Conservation (phyloP, 30 jellyfish, hydroid and myxozoan genomes). For the Aurelia sp. region DNA sequence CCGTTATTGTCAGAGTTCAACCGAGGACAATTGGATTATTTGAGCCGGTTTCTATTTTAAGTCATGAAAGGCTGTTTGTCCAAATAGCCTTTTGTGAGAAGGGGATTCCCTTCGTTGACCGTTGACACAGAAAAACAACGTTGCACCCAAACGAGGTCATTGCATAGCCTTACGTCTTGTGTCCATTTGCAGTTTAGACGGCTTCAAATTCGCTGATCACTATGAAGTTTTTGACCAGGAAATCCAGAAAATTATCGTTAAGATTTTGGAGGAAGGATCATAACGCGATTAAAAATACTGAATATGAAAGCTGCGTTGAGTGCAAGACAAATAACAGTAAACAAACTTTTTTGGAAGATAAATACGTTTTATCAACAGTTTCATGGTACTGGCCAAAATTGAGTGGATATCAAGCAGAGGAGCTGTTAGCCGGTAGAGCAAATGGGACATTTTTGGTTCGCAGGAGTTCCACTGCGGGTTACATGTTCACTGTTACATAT, state of each 20-base stretch:
- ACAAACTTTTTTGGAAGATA: constrained; percentile 47
- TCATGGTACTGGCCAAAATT: constrained; percentile 80
- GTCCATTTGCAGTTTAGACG: too few species aligned
- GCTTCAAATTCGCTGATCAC: too few species aligned
- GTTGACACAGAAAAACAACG: neutral
- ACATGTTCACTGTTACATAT: constrained; percentile 62
- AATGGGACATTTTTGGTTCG: constrained; percentile 81
- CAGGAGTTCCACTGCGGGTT: constrained; percentile 71
- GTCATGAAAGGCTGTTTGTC: constrained; percentile 1
- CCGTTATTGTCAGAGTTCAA: too few species aligned
- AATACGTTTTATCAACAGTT: constrained; percentile 52
- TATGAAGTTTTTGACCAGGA: too few species aligned
- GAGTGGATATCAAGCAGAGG: constrained; percentile 40
- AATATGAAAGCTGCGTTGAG: neutral
- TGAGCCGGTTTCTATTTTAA: neutral
- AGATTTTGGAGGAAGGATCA: too few species aligned
- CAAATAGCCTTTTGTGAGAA: neutral
- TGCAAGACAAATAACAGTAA: neutral
- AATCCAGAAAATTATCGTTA: too few species aligned
- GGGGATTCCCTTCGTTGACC: constrained; percentile 4
- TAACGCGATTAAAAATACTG: too few species aligned
- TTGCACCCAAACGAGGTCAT: too few species aligned
- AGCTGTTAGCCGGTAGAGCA: neutral
- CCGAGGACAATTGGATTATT: too few species aligned
- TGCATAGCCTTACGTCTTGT: too few species aligned